A percentile compares a stretch with the other conserved stretches of the same genome.
Conservation (phyloP, 1,140 invertebrate species). For the Plectrocnemia conspersa region DNA sequence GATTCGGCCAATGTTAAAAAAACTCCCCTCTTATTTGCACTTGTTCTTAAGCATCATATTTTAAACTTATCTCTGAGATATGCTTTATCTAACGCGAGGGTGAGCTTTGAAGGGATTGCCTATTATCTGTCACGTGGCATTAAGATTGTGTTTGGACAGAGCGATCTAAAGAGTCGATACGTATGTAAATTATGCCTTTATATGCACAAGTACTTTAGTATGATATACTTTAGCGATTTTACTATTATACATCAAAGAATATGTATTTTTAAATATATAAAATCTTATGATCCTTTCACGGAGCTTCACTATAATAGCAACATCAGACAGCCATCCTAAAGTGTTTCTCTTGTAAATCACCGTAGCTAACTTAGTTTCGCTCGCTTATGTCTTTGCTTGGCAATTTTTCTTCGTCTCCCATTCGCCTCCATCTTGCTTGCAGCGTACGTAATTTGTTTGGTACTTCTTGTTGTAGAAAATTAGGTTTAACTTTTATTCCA, state of each 20-base stretch:
- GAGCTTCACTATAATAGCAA: too few relatives aligned
- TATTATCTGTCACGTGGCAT: conserved; percentile 8
- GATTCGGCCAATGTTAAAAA: conserved; percentile 11
- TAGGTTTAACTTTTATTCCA: conserved; percentile 34
- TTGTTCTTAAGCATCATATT: conserved; percentile 25
- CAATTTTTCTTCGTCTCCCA: conserved; percentile 36
- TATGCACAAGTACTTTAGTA: not conserved
- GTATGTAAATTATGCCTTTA: conserved; percentile 18
- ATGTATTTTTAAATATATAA: too few relatives aligned
- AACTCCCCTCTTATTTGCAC: conserved; percentile 21
- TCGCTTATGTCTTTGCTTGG: conserved; percentile 34
- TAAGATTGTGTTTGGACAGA: conserved; percentile 24
- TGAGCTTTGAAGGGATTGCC: conserved; percentile 13
- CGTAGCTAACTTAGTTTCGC: conserved; percentile 34
- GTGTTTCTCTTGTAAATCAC: conserved; percentile 36
- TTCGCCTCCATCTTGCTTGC: conserved; percentile 24
- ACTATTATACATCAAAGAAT: too few relatives aligned
- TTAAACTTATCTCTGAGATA: conserved; percentile 18
- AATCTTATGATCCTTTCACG: too few relatives aligned
- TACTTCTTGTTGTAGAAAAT: conserved; percentile 36
- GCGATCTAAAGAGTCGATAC: conserved; percentile 21
- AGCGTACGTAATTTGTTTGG: conserved; percentile 33
- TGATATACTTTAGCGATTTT: too few relatives aligned
- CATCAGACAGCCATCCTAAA: conserved; percentile 25
- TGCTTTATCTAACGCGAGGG: conserved; percentile 11